Evolutionary conservation across 2,113 vertebrate genomes (phyloP).

Genomic region (Stictonetta naevosa): DNA sequence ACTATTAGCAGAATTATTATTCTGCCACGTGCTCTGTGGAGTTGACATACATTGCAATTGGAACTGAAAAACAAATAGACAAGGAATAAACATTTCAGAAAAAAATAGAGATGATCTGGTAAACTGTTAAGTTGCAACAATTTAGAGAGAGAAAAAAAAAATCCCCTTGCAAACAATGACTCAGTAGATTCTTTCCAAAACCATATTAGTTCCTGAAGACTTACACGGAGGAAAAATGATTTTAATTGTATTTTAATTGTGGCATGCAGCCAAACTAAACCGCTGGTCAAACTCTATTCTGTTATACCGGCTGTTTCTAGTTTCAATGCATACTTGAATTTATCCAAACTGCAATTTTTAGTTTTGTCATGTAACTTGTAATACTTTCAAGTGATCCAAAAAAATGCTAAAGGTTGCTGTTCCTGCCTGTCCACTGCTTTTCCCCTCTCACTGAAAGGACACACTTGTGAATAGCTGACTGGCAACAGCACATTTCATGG

Average conservation of each 20-base stretch:
- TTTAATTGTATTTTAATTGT: background rate
- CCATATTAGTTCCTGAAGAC: background rate
- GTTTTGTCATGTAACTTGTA: background rate
- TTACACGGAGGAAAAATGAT: background rate
- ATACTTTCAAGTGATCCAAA: background rate
- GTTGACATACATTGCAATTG: background rate
- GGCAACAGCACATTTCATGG: background rate
- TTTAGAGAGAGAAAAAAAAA: background rate
- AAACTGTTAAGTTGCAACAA: conserved; percentile 1
- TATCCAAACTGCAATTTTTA: background rate
- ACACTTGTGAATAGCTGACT: background rate
- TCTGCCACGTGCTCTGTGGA: background rate
- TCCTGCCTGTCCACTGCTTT: background rate
- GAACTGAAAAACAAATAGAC: background rate
- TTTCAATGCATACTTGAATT: background rate
- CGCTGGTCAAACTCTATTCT: background rate
- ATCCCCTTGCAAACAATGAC: background rate
- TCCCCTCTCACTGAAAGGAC: background rate
- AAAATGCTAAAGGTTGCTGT: background rate
- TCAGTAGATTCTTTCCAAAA: background rate
- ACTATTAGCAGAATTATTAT: background rate
- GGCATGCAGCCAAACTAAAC: background rate
- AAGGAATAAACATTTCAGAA: background rate
- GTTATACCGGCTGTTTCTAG: background rate
- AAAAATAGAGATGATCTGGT: background rate